These are phyloP conservation scores for Plutomurus gul DNA, from an alignment of 1,140 invertebrate species.

Conservation along the genomic window DNA sequence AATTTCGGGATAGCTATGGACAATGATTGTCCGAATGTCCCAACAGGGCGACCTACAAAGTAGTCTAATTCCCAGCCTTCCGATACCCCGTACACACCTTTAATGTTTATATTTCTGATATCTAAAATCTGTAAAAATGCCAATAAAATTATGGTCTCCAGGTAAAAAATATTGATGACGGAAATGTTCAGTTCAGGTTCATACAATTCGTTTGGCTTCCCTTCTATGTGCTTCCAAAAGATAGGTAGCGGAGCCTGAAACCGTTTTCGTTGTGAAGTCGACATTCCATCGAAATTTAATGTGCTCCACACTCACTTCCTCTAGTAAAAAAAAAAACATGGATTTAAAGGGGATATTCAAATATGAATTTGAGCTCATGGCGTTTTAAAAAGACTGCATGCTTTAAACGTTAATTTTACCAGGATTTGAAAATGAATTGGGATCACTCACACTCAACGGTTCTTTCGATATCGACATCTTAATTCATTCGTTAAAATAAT, in stretches of 20 bases:
- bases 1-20: not conserved
- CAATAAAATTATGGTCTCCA: not conserved
- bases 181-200: not conserved
- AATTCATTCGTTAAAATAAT: too few species aligned
- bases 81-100: not conserved
- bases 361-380: too few species aligned
- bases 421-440: constrained; percentile 72
- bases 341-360: too few species aligned
- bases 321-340: constrained; percentile 58
- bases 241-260: constrained; percentile 57
- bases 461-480: not conserved
- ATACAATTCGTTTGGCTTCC: not conserved
- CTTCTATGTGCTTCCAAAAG: not conserved
- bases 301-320: constrained; percentile 65
- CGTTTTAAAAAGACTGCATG: too few species aligned
- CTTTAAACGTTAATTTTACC: too few species aligned
- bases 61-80: not conserved
- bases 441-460: constrained; percentile 59
- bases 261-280: constrained; percentile 59
- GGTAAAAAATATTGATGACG: not conserved
- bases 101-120: not conserved
- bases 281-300: constrained; percentile 69
- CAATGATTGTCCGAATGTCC: not conserved
- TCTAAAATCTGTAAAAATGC: not conserved
- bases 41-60: not conserved